Evolutionary conservation across 2,888 invertebrate genomes (phyloP).

Genomic region (Eupithecia tripunctaria): DNA sequence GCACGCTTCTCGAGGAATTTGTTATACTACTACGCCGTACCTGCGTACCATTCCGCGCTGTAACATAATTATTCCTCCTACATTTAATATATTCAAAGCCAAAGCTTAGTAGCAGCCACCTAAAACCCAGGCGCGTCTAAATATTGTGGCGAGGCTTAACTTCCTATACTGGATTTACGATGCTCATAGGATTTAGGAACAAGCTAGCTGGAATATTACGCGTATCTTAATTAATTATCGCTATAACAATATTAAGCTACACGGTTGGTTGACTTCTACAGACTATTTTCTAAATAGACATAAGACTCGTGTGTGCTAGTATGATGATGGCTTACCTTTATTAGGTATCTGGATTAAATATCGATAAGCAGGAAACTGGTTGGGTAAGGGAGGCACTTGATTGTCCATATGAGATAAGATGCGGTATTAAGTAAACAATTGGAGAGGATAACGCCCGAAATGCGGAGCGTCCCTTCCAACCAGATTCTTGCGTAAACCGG

Average conservation of each 20-base stretch:
- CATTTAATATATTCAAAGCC: constrained; percentile 66
- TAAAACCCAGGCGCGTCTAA: constrained; percentile 65
- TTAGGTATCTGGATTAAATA: constrained; percentile 1
- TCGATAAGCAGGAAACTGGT: neutral
- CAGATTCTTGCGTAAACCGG: constrained; percentile 31
- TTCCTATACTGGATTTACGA: constrained; percentile 71
- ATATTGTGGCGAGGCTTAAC: constrained; percentile 67
- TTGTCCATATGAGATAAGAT: constrained; percentile 19
- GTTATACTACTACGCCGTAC: constrained; percentile 63
- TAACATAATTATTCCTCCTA: constrained; percentile 71
- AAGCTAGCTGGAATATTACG: constrained; percentile 62
- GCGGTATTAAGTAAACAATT: constrained; percentile 7
- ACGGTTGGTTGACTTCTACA: neutral
- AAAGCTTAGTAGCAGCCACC: constrained; percentile 58
- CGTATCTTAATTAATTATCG: constrained; percentile 46
- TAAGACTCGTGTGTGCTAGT: neutral
- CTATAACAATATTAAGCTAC: constrained; percentile 24
- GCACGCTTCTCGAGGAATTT: constrained; percentile 71
- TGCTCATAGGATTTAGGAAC: constrained; percentile 64
- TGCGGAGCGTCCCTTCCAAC: constrained; percentile 4
- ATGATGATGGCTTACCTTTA: neutral
- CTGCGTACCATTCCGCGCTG: constrained; percentile 51
- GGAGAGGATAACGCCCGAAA: neutral
- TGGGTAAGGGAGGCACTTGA: constrained; percentile 2
- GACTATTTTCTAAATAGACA: neutral